phyloP scores from a whole-genome alignment of 1,140 invertebrate species.

The Pissodes strobi region DNA sequence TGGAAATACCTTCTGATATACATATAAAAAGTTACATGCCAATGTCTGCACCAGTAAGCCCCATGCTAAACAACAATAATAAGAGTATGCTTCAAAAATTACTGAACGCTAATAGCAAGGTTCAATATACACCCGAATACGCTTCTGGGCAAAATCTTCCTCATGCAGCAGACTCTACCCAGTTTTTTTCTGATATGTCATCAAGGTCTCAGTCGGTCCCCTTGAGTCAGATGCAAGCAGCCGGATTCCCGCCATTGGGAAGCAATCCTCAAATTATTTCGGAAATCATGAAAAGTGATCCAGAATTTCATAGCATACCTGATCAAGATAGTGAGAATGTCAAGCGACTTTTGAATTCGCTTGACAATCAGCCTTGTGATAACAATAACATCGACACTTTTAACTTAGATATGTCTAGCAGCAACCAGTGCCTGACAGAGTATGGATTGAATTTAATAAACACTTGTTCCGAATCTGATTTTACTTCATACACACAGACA shows the following conservation, averaged over 20 bases:
- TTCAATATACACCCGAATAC: slow-evolving; percentile 52
- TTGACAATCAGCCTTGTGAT: slow-evolving; percentile 38
- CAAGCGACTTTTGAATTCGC: slow-evolving; percentile 40
- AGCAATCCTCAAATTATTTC: neutral
- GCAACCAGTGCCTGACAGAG: slow-evolving; percentile 40
- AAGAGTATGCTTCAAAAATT: slow-evolving; percentile 47
- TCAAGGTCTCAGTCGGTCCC: slow-evolving; percentile 75
- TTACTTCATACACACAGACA: slow-evolving; percentile 37
- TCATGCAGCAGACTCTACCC: slow-evolving; percentile 54
- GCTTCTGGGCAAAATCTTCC: slow-evolving; percentile 51
- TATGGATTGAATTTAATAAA: slow-evolving; percentile 63
- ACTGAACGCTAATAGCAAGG: slow-evolving; percentile 46
- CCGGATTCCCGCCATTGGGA: neutral
- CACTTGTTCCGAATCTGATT: slow-evolving; percentile 66
- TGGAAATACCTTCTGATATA: slow-evolving; percentile 41
- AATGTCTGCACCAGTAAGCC: slow-evolving; percentile 64
- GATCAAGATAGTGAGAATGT: slow-evolving; percentile 38
- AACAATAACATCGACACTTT: slow-evolving; percentile 51
- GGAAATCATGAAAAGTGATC: slow-evolving; percentile 1
- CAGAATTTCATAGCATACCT: slow-evolving; percentile 17
- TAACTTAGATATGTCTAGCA: slow-evolving; percentile 41
- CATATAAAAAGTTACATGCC: slow-evolving; percentile 55
- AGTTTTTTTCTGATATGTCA: slow-evolving; percentile 48
- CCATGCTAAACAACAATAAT: slow-evolving; percentile 54
- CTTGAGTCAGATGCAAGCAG: slow-evolving; percentile 64